These are phyloP conservation scores for Ommatoiulus sabulosus DNA, from an alignment of 2,888 invertebrate species.

Conservation along the genomic window DNA sequence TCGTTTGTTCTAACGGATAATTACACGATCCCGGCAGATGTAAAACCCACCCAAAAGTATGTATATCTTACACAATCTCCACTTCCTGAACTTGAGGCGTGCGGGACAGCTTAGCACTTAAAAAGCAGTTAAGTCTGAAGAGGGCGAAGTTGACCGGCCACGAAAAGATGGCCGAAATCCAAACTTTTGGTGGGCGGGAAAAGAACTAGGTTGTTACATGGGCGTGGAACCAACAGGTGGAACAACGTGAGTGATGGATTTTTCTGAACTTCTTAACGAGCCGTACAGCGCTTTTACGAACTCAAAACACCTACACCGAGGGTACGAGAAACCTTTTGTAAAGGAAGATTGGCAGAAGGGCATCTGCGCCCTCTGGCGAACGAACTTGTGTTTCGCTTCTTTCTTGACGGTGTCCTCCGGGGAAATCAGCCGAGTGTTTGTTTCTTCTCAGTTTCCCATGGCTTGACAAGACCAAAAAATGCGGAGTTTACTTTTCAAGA, in stretches of 20 bases:
- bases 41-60: background rate
- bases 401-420: background rate
- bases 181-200: background rate
- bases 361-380: background rate
- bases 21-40: constrained; percentile 1
- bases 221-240: constrained; percentile 24
- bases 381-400: background rate
- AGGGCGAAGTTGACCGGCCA: constrained; percentile 11
- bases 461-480: background rate
- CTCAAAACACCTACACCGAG: background rate
- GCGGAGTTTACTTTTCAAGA: background rate
- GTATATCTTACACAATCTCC: background rate
- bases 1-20: constrained; percentile 17
- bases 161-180: constrained; percentile 14
- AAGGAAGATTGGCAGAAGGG: background rate
- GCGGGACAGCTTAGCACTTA: constrained; percentile 30
- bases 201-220: constrained; percentile 24
- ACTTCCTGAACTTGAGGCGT: constrained; percentile 42
- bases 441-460: background rate
- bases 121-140: background rate
- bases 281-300: no score
- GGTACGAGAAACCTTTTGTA: background rate
- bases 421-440: background rate
- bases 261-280: background rate
- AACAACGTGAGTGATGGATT: background rate